A percentile compares a stretch with the other conserved stretches of the same genome.
phyloP scores from a whole-genome alignment of 2,888 invertebrate genomes.

The Gymnocheta viridis region DNA sequence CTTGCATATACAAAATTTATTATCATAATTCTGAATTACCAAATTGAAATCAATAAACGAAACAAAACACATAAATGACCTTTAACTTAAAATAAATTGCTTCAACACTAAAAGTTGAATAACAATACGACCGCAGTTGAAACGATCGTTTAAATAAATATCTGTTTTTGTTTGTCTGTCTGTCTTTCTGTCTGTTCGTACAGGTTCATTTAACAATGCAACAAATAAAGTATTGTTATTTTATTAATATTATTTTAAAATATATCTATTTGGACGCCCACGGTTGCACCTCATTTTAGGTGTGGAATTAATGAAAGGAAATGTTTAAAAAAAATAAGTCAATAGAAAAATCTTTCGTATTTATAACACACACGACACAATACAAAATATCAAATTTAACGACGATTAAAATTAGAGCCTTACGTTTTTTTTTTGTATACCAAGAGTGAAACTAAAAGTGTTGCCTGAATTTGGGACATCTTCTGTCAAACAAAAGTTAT shows the following conservation, averaged over 20 bases:
- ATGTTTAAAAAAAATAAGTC: background rate
- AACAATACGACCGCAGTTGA: too few relatives aligned
- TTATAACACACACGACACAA: too few relatives aligned
- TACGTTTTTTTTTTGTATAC: too few relatives aligned
- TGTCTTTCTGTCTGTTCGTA: background rate
- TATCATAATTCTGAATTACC: conserved; percentile 1
- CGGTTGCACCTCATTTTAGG: conserved; percentile 41
- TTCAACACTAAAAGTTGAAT: conserved; percentile 19
- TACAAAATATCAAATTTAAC: too few relatives aligned
- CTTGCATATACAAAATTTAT: background rate
- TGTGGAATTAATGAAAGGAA: conserved; percentile 39
- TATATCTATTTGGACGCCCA: conserved; percentile 18
- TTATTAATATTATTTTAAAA: conserved; percentile 25
- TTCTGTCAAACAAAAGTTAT: too few relatives aligned
- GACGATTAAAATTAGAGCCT: too few relatives aligned
- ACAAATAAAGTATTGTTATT: conserved; percentile 7
- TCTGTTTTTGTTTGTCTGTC: background rate
- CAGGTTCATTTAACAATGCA: conserved; percentile 50
- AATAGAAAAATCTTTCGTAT: background rate
- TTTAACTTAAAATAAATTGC: conserved; percentile 44
- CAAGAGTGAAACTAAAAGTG: too few relatives aligned
- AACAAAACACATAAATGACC: conserved; percentile 37
- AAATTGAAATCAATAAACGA: background rate
- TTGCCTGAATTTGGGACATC: too few relatives aligned
- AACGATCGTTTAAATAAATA: conserved; percentile 9